Evolutionary conservation across 2,797 vertebrate species (phyloP).

Genomic region (Atherinosoma microstoma): DNA sequence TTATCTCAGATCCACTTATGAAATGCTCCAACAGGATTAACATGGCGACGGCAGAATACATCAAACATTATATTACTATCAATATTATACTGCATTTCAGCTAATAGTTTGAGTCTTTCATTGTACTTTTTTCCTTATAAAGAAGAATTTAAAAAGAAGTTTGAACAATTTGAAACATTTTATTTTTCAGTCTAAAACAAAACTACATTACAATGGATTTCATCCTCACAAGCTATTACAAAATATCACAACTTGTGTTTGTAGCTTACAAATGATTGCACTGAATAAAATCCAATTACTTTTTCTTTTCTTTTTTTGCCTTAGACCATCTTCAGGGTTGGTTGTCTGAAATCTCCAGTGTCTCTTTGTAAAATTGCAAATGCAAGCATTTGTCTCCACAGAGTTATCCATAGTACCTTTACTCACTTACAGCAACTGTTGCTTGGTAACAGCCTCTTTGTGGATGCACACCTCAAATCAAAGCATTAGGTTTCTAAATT

Average conservation of each 20-base stretch:
- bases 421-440: constrained; percentile 65
- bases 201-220: neutral
- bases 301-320: neutral
- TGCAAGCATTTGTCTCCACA: constrained; percentile 37
- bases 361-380: constrained; percentile 40
- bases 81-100: neutral
- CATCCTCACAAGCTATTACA: neutral
- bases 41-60: neutral
- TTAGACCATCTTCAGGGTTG: constrained; percentile 8
- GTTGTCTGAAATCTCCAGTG: constrained; percentile 18
- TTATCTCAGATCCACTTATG: too few species aligned
- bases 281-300: constrained; percentile 3
- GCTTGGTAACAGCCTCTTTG: constrained; percentile 65
- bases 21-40: neutral
- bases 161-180: neutral
- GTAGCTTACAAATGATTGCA: neutral
- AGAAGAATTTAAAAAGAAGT: neutral
- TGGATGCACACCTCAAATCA: constrained; percentile 42
- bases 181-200: neutral
- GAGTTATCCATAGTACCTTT: constrained; percentile 39
- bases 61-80: neutral
- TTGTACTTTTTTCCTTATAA: neutral
- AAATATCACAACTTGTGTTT: neutral
- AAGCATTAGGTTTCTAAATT: constrained; percentile 37
- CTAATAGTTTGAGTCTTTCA: neutral